phyloP scores from a whole-genome alignment of 2,113 vertebrate species.

The Albula goreensis region DNA sequence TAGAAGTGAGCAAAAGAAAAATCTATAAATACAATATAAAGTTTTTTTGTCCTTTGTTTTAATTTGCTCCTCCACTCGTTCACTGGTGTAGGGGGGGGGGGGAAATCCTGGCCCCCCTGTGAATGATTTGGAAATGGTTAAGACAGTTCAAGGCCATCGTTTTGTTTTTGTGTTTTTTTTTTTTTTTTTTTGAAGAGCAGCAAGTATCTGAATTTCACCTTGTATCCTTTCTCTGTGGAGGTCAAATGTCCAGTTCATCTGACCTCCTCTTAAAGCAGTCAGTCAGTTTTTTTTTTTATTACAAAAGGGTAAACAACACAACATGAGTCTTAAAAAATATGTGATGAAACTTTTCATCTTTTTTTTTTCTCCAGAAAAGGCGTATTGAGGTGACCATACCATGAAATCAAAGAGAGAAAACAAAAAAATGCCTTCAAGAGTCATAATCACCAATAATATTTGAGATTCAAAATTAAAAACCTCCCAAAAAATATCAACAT shows the following conservation, averaged over 20 bases:
- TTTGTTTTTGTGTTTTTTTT: conserved; percentile 47
- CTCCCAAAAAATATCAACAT: conserved; percentile 29
- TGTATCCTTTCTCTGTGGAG: conserved; percentile 56
- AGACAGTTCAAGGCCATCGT: conserved; percentile 81
- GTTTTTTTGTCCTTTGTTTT: conserved; percentile 70
- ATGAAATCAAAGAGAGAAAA: conserved; percentile 43
- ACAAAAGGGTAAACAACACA: conserved; percentile 51
- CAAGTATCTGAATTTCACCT: conserved; percentile 76
- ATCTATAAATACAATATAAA: conserved; percentile 78
- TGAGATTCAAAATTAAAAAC: not conserved
- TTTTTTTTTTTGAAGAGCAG: conserved; percentile 79
- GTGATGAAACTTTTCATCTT: not conserved
- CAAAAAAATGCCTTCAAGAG: conserved; percentile 34
- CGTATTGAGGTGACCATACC: conserved; percentile 39
- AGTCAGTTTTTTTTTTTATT: conserved; percentile 57
- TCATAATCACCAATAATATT: not conserved
- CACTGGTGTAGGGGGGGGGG: conserved; percentile 53
- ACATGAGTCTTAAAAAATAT: conserved; percentile 34
- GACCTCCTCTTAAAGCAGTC: conserved; percentile 29
- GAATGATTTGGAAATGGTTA: conserved; percentile 74
- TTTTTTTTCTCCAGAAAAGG: conserved; percentile 28
- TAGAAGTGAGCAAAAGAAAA: conserved; percentile 61
- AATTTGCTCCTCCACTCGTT: conserved; percentile 68
- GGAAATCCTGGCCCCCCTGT: conserved; percentile 47
- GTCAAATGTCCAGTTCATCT: conserved; percentile 49